phyloP scores from a whole-genome alignment of 1,140 invertebrate species.

The Drosophila neocordata region DNA sequence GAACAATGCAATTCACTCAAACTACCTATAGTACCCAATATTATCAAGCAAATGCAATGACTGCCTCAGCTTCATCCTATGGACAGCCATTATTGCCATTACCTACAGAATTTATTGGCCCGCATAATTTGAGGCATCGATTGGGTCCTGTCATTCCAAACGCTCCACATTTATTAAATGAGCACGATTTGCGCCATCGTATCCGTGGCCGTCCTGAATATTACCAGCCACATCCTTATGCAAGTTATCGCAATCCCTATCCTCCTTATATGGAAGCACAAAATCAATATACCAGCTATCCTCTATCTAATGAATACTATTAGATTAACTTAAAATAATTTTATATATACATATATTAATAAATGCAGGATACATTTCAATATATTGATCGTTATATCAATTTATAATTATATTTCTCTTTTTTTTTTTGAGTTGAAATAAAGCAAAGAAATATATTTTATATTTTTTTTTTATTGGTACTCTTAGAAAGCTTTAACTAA shows the following conservation, averaged over 20 bases:
- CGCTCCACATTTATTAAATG: not conserved
- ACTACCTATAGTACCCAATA: slow-evolving; percentile 8
- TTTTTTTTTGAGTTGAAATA: too few species aligned
- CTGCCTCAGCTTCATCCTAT: not conserved
- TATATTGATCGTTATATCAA: too few species aligned
- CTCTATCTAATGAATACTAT: not conserved
- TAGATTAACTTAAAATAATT: not conserved
- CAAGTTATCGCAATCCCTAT: not conserved
- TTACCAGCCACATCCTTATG: not conserved
- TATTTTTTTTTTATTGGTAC: too few species aligned
- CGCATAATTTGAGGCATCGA: slow-evolving; percentile 24
- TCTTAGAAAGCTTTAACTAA: too few species aligned
- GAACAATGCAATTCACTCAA: not conserved
- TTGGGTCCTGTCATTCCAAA: slow-evolving; percentile 3
- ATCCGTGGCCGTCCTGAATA: slow-evolving; percentile 2
- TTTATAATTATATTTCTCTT: too few species aligned
- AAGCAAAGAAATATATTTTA: too few species aligned
- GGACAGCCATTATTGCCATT: not conserved
- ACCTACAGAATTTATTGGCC: not conserved
- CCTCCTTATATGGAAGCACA: not conserved
- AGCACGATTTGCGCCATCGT: slow-evolving; percentile 20
- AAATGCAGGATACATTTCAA: too few species aligned
- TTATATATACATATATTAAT: too few species aligned
- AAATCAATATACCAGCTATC: not conserved
- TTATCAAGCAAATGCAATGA: not conserved